phyloP scores from a whole-genome alignment of 2,888 invertebrate genomes.

The Xanthia togata region DNA sequence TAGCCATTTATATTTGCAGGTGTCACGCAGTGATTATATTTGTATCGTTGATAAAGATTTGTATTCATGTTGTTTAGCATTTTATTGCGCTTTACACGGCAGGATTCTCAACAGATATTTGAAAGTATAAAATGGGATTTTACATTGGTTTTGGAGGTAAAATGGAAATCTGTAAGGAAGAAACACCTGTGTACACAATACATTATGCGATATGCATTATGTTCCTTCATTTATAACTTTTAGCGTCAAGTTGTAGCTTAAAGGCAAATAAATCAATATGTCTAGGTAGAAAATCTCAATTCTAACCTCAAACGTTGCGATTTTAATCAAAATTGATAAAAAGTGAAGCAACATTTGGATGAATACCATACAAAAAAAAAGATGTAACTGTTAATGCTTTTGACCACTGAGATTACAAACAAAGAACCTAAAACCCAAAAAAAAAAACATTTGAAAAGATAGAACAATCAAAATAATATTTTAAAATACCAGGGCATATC shows the following conservation, averaged over 20 bases:
- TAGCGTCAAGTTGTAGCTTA: background rate
- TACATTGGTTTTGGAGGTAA: slow-evolving; percentile 26
- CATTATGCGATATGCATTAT: background rate
- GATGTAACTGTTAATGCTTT: too few relatives aligned
- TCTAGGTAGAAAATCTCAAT: background rate
- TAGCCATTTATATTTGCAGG: slow-evolving; percentile 60
- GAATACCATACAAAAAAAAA: background rate
- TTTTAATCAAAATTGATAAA: background rate
- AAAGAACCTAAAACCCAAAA: too few relatives aligned
- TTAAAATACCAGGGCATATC: background rate
- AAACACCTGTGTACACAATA: slow-evolving; percentile 7
- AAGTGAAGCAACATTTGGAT: background rate
- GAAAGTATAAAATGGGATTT: slow-evolving; percentile 24
- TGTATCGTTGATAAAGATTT: slow-evolving; percentile 64
- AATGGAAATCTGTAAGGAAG: slow-evolving; percentile 5
- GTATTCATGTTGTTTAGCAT: slow-evolving; percentile 57
- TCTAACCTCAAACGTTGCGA: background rate
- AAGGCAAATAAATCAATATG: too few relatives aligned
- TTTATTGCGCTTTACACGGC: slow-evolving; percentile 55
- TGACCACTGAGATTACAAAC: background rate
- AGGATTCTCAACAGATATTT: slow-evolving; percentile 40
- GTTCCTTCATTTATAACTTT: background rate
- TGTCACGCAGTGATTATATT: slow-evolving; percentile 63
- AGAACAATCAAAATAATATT: background rate
- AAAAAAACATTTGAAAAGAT: background rate